phyloP scores from a whole-genome alignment of 2,888 invertebrate species.

The Galerucella pusilla region DNA sequence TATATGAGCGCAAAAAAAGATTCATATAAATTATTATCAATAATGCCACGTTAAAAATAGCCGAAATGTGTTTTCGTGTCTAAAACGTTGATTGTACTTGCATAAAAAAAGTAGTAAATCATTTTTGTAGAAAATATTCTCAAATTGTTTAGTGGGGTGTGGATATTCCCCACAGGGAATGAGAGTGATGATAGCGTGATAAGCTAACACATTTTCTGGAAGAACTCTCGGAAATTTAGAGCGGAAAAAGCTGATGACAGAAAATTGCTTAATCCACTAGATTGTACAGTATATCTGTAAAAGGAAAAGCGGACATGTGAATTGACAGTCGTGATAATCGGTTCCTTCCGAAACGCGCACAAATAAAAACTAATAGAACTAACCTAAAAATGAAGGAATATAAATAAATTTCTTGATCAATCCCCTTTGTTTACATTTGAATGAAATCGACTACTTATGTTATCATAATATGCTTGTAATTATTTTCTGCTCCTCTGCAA shows the following conservation, averaged over 20 bases:
- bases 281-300: neutral
- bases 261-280: neutral
- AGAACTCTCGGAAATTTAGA: neutral
- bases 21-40: no score
- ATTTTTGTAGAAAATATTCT: conserved; percentile 10
- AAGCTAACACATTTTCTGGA: neutral
- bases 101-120: neutral
- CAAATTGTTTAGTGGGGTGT: conserved; percentile 9
- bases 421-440: no score
- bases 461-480: neutral
- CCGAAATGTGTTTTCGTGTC: neutral
- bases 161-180: neutral
- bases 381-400: no score
- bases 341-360: no score
- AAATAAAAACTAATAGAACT: no score
- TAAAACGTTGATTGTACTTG: neutral
- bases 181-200: neutral
- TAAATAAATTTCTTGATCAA: no score
- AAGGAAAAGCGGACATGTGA: no score
- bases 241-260: neutral
- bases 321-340: no score
- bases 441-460: neutral
- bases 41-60: neutral
- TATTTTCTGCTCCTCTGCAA: neutral
- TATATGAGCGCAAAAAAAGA: neutral